These are phyloP conservation scores for Sylvilagus bachmani DNA, from an alignment of 2,113 vertebrate species.

Conservation along the genomic window DNA sequence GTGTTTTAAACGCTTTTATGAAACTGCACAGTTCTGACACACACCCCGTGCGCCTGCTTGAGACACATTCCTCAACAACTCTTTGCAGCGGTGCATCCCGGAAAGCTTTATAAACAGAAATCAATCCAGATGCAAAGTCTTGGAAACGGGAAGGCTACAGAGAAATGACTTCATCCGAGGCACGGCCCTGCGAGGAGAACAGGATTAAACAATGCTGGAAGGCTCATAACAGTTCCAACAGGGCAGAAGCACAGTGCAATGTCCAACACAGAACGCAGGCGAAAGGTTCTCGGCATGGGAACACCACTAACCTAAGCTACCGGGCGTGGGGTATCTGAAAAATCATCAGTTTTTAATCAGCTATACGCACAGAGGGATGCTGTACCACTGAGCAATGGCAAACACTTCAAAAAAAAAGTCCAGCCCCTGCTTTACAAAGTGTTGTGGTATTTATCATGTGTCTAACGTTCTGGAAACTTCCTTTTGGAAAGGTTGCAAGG, in stretches of 20 bases:
- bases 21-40: constrained; percentile 54
- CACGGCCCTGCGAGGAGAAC: constrained; percentile 18
- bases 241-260: not conserved
- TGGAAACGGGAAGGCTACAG: not conserved
- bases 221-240: not conserved
- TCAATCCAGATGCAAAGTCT: constrained; percentile 51
- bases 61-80: not conserved
- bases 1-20: constrained; percentile 38
- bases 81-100: not conserved
- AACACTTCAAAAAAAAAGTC: not conserved
- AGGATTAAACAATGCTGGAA: not conserved
- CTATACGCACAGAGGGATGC: not conserved
- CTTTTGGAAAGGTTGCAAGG: not conserved
- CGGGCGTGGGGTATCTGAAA: not conserved
- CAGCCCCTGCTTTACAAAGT: not conserved
- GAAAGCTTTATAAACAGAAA: constrained; percentile 53
- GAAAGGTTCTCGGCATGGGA: constrained; percentile 24
- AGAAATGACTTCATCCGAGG: constrained; percentile 32
- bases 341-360: constrained; percentile 9
- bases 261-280: not conserved
- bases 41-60: constrained; percentile 3
- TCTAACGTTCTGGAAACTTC: not conserved
- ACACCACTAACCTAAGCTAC: constrained; percentile 8
- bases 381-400: not conserved
- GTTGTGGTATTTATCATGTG: not conserved